Evolutionary conservation across 2,797 vertebrate genomes (phyloP).

Genomic region (Nasua narica): DNA sequence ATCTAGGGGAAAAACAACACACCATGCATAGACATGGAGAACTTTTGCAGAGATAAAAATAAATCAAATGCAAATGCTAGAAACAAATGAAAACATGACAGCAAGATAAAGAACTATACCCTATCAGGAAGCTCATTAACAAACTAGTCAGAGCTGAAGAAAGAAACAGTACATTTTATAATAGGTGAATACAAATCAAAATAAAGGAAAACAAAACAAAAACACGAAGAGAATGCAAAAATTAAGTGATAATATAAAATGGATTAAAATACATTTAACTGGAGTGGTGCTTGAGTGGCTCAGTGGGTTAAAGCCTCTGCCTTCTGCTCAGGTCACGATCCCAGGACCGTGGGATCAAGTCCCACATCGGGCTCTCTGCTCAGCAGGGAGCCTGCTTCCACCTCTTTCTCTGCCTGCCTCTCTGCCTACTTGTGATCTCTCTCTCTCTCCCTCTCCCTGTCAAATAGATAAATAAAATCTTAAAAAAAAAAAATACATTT

Average conservation of each 20-base stretch:
- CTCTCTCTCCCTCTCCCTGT: too few relatives aligned
- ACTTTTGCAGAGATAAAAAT: neutral
- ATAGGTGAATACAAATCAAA: neutral
- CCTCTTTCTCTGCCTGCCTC: too few relatives aligned
- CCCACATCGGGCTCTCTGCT: too few relatives aligned
- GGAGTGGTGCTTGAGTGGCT: neutral
- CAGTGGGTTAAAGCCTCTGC: too few relatives aligned
- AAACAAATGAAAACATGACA: neutral
- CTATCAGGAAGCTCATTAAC: neutral
- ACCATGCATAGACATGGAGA: neutral
- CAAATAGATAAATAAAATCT: too few relatives aligned
- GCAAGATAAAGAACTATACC: neutral
- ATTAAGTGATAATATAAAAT: neutral
- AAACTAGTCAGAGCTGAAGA: neutral
- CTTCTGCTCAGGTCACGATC: too few relatives aligned
- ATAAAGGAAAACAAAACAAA: neutral
- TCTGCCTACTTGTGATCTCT: too few relatives aligned
- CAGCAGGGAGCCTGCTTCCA: too few relatives aligned
- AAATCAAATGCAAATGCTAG: neutral
- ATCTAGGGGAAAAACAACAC: neutral
- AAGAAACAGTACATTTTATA: neutral
- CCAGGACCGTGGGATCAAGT: too few relatives aligned
- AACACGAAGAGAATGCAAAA: neutral
- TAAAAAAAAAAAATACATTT: too few relatives aligned
- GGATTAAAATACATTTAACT: neutral